Percentiles rank a stretch among this genome's conserved stretches.
phyloP scores from a whole-genome alignment of 1,140 invertebrate genomes.

The Agrypnia vestita region DNA sequence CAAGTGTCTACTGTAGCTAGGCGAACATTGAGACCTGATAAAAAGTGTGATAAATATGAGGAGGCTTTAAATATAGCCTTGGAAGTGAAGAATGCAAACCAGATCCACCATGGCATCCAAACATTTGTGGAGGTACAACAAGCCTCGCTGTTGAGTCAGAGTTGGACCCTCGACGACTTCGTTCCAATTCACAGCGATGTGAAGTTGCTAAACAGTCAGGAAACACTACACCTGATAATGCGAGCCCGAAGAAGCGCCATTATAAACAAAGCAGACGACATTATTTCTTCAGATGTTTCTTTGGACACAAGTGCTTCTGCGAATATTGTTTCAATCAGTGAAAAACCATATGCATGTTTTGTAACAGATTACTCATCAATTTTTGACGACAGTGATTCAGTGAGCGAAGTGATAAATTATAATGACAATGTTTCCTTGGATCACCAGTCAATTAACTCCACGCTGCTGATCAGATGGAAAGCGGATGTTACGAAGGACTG shows the following conservation, averaged over 20 bases:
- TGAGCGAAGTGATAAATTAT: conserved; percentile 13
- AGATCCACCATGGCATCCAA: conserved; percentile 64
- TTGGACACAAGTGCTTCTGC: conserved; percentile 57
- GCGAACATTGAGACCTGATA: conserved; percentile 63
- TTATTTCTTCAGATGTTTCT: conserved; percentile 66
- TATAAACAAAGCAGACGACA: conserved; percentile 62
- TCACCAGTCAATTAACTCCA: conserved; percentile 66
- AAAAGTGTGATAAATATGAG: conserved; percentile 58
- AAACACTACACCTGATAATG: conserved; percentile 68
- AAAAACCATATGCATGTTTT: conserved; percentile 68
- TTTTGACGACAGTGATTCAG: conserved; percentile 61
- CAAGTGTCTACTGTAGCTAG: conserved; percentile 67
- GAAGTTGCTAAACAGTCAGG: conserved; percentile 64
- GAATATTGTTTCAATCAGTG: conserved; percentile 61
- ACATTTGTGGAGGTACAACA: conserved; percentile 66
- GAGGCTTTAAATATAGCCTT: conserved; percentile 68
- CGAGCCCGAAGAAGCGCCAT: conserved; percentile 64
- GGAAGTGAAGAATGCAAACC: conserved; percentile 69
- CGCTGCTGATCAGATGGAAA: conserved; percentile 74
- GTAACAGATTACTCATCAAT: conserved; percentile 65
- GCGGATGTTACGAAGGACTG: conserved; percentile 66
- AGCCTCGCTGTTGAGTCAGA: conserved; percentile 68
- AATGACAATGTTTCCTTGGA: conserved; percentile 43
- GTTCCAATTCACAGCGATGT: conserved; percentile 62
- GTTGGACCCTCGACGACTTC: conserved; percentile 66